Evolutionary conservation across 2,888 invertebrate species (phyloP), one percentile per base, ranked within the genome.

Genomic region (Watsonalla cultraria): DNA sequence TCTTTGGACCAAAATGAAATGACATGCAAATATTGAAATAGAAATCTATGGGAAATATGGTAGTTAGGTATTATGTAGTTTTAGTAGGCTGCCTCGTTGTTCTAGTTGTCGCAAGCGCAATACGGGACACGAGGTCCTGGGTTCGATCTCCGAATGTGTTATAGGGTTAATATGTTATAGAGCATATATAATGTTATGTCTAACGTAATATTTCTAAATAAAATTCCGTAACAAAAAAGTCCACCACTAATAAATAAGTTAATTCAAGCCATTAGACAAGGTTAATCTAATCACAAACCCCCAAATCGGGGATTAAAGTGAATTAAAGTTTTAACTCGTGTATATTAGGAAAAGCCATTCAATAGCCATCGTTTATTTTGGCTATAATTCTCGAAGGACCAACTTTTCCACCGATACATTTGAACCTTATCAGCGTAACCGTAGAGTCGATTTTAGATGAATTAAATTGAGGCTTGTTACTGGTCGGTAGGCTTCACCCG

Each of bases 301-400:
- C 55, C 51, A 53, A 56, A 62, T 55, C 61, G 49, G 54, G 66
- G 66, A 68, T 73, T 69, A 55, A 60, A 66, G 57, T 52, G 61
- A 58, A 69, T 74, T 70, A 65, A 76, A 74, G 69, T 73, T 75
- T 70, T 59, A 70, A 68, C 66, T 70, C 65, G 55, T 57, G 56
- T 66, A 62, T 59, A 65, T 54, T 56, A 57, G 57, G 55, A 55
- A 55, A 56, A 52, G 53, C 55, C 50, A 54, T 60, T 59, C 55
- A 56, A 60, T 61, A 50, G 55, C 47, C 54, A 45, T 56, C 61
- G 61, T 65, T 61, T 69, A 60, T 62, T 65, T 63, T 64, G 61
- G 67, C 59, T 62, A 61, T 66, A 58, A 64, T 61, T 60, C 46
- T 49, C 11, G 56, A 56, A 39, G 34, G 14, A 55, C 62, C 49